phyloP scores from a whole-genome alignment of 2,797 vertebrate genomes.

The Neosalanx taihuensis region DNA sequence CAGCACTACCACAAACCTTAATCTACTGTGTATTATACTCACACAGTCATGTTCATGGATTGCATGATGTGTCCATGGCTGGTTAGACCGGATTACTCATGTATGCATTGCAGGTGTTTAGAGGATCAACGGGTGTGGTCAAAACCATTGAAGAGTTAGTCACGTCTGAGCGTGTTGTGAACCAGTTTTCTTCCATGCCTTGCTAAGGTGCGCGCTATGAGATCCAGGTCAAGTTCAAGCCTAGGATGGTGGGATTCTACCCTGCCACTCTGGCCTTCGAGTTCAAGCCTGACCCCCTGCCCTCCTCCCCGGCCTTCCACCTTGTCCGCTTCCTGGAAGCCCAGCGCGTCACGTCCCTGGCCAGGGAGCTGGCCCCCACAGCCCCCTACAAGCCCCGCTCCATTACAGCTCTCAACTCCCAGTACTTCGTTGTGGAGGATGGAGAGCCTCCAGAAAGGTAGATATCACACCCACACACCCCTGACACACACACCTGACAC shows the following conservation, averaged over 20 bases:
- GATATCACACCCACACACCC: background rate
- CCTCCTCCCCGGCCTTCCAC: slow-evolving; percentile 64
- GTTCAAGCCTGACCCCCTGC: slow-evolving; percentile 65
- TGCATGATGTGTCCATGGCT: background rate
- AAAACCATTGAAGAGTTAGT: too few relatives aligned
- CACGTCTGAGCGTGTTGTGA: too few relatives aligned
- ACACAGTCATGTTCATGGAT: background rate
- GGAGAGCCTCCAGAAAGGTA: slow-evolving; percentile 75
- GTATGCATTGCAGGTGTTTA: background rate
- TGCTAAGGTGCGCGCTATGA: slow-evolving; percentile 71
- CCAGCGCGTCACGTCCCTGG: slow-evolving; percentile 65
- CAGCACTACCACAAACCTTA: too few relatives aligned
- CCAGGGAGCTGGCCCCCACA: slow-evolving; percentile 71
- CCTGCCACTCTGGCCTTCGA: slow-evolving; percentile 72
- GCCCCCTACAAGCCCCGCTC: slow-evolving; percentile 68
- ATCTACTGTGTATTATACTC: background rate
- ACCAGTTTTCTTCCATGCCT: background rate
- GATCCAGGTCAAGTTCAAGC: slow-evolving; percentile 69
- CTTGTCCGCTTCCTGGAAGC: slow-evolving; percentile 80
- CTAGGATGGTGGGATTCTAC: slow-evolving; percentile 74
- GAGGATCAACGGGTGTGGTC: too few relatives aligned
- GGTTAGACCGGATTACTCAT: background rate
- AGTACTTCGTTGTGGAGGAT: slow-evolving; percentile 55
- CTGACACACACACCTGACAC: background rate
- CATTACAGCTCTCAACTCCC: slow-evolving; percentile 36